These are phyloP conservation scores for Napeogenes sylphis DNA, from an alignment of 2,888 invertebrate species.

Conservation along the genomic window DNA sequence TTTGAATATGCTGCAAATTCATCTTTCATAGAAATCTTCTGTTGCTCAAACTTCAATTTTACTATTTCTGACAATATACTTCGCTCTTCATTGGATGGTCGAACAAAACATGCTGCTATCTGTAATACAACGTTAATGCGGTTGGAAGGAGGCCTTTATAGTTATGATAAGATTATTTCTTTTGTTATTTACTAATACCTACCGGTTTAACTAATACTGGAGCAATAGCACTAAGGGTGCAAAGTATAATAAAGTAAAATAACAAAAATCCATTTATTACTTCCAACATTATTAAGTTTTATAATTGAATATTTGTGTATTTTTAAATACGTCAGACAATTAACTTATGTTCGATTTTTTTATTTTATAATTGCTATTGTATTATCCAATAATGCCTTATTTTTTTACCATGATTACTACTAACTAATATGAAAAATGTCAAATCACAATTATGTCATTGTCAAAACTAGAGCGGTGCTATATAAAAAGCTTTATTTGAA, in stretches of 20 bases:
- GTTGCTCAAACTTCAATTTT: slow-evolving; percentile 67
- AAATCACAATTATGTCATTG: too few relatives aligned
- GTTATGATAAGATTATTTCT: not conserved
- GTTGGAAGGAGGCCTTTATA: not conserved
- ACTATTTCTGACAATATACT: slow-evolving; percentile 57
- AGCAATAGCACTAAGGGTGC: slow-evolving; percentile 66
- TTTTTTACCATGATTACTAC: too few relatives aligned
- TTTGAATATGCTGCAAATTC: slow-evolving; percentile 79
- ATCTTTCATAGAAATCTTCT: slow-evolving; percentile 74
- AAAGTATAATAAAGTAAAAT: slow-evolving; percentile 64
- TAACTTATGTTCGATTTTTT: too few relatives aligned
- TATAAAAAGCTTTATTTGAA: too few relatives aligned
- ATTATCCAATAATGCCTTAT: too few relatives aligned
- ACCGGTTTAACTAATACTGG: slow-evolving; percentile 72
- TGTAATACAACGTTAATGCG: slow-evolving; percentile 34
- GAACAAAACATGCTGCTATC: slow-evolving; percentile 71
- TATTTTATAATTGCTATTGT: too few relatives aligned
- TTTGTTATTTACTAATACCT: slow-evolving; percentile 36
- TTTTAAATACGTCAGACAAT: too few relatives aligned
- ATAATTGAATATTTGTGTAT: not conserved
- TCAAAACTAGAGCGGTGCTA: too few relatives aligned
- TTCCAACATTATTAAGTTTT: slow-evolving; percentile 56
- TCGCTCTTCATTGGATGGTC: slow-evolving; percentile 65
- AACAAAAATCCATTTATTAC: slow-evolving; percentile 68
- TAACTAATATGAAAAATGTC: too few relatives aligned